Evolutionary conservation across 2,888 invertebrate species (phyloP), one percentile per base, ranked within the genome.

Genomic region (Tyria jacobaeae): DNA sequence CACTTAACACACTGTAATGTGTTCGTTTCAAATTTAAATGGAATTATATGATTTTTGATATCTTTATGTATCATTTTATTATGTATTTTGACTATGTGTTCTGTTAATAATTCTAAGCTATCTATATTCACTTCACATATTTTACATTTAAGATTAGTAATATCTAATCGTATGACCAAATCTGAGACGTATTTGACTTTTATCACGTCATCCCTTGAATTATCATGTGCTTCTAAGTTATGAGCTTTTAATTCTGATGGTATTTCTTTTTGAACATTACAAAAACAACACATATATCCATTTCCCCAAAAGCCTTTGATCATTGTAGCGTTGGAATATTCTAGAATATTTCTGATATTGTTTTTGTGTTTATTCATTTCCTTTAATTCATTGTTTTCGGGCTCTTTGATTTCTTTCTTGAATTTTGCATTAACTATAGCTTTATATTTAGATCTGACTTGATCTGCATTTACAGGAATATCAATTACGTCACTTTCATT

Each of bases 1-100:
- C 92, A 92, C 2, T 82, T 76, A 0, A 76, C 80, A 15, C 91
- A 91, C 10, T 75, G 68, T 0, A 89, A 66, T 0, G 55, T 59
- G 5, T 85, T 79, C 0, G 65, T 67, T 0, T 85, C 79, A 14
- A 91, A 90, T 63, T 84, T 87, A 47, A 88, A 91, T 0, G 91
- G 90, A 0, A 91, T 71, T 7, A 90, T 86, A 35, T 87, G 85
- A 57, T 86, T 89, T 24, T 88, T 82, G 1, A 89, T 78, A 44
- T 87, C 84, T 0, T 67, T 79, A 55, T 85, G 78, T 10, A 89
- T 74, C 0, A 62, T 61, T 67, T 81, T 83, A 0, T 66, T 63
- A 56, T 91, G 91, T 0, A 31, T 44, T 1, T 66, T 54, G 15
- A 72, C 78, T 1, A 91, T 62, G 62, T 91, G 88, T 0, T 75